Base-by-base conservation (phyloP, 1,140 invertebrate genomes). In the Archegozetes longisetosus region DNA sequence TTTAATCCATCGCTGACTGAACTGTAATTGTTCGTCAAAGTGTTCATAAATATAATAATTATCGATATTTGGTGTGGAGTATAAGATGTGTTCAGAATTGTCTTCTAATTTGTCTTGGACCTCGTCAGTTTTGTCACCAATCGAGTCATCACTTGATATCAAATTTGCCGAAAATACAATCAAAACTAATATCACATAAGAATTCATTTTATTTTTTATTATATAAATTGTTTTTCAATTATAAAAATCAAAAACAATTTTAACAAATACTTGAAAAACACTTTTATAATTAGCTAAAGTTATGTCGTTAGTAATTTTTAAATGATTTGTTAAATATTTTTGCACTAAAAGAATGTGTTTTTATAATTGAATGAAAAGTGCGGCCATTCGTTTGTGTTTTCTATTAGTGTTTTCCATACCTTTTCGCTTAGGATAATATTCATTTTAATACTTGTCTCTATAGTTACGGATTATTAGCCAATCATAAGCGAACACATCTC, bases 1-100 rank as follows among this genome's bases (percentile, higher is more conserved):
- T 46, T 48, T 53, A 22, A 64, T 29, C 63, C 63, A 64, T 29
- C 25, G 22, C n/a, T 24, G 17, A 9, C 46, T 13, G 28, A 51
- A 64, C 2, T 23, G 6, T 26, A 3, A 12, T 17, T 47, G 14
- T 26, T 60, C 56, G 54, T 64, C 63, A 32, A 64, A 64, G 13
- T 26, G 55, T 50, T 64, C 63, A 32, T 59, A 64, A 22, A 64
- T 14, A 54, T 55, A 63, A 20, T 58, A 40, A 13, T 49, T 53
- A 22, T 64, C 57, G 22, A 61, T 28, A n/a, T 49, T 50, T 12
- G 57, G 57, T 22, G 57, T 58, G 9, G 20, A 3, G 26, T 58
- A 58, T 4, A 23, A 24, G 20, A 58, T 24, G 3, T 58, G 46
- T n/a, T 20, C 56, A 2, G 40, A 40, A 17, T 40, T 17, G 6